Conservation (phyloP, 2,113 vertebrate genomes). For the Tragelaphus strepsiceros region DNA sequence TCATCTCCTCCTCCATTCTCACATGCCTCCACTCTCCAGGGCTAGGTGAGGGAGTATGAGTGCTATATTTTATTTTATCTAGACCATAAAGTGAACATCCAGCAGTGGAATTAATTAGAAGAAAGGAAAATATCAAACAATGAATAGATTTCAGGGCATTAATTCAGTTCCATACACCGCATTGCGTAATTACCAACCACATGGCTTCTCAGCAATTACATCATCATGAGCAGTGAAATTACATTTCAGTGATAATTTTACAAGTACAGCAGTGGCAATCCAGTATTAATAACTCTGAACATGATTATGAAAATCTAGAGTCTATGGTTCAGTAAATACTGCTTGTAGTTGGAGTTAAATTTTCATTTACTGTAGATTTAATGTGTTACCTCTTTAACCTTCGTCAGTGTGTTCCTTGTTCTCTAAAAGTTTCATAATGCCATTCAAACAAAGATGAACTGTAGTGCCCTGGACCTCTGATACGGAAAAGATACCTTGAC, state of each 20-base stretch:
- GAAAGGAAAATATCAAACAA: conserved; percentile 15
- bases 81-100: conserved; percentile 25
- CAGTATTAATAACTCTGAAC: conserved; percentile 40
- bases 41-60: background rate
- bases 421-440: background rate
- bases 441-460: background rate
- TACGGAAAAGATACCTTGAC: background rate
- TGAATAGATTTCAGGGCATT: conserved; percentile 41
- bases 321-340: conserved; percentile 42
- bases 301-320: conserved; percentile 7
- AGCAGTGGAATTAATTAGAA: conserved; percentile 31
- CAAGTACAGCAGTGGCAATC: background rate
- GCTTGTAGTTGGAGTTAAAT: conserved; percentile 23
- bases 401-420: background rate
- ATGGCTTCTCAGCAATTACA: conserved; percentile 40
- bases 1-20: background rate
- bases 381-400: conserved; percentile 24
- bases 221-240: conserved; percentile 47
- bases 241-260: conserved; percentile 34
- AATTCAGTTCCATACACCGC: background rate
- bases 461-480: background rate
- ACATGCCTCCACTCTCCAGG: background rate
- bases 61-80: background rate
- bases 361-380: conserved; percentile 40
- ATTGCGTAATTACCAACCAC: conserved; percentile 38